Evolutionary conservation across 2,888 invertebrate species (phyloP), one percentile per base, ranked within the genome.

Genomic region (Amaurobius ferox): DNA sequence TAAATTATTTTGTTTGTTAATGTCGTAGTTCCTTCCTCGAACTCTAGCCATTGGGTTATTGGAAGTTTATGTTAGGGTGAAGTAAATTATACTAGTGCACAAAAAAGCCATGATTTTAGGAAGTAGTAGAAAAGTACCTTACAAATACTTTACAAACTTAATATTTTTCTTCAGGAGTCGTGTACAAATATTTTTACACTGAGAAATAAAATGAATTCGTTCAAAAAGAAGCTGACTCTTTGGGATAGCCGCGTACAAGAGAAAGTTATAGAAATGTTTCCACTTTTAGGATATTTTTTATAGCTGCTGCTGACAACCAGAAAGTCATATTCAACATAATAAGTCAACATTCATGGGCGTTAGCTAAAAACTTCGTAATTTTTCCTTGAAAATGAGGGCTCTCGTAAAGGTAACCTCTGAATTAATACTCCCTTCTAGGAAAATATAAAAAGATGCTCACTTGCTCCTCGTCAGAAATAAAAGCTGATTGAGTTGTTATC

Each of bases 401-500:
- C 67, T 11, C 30, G n/a, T 67, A 67, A 67, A 30, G 29, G n/a
- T 67, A 67, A 67, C 5, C 67, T 29, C 7, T 30, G 0, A n/a
- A 67, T 67, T 67, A 67, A 67, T 30, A 67, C 29, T 67, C 30
- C 67, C 7, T 67, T 67, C 1, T n/a, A n/a, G n/a, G n/a, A 67
- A 67, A 35, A 67, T 67, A 23, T 67, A 29, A 67, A 67, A 13
- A 32, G 32, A 67, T 30, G 67, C 23, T 7, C 67, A 67, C 6
- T 67, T 67, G 19, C 29, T 30, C 35, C 32, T 67, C 6, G n/a
- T 32, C 16, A 67, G 0, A 67, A 67, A 30, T 11, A 67, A 67
- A 67, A 67, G n/a, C 67, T 30, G 67, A 67, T 67, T 3, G 30
- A 67, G n/a, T 67, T 67, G 67, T n/a, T n/a, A n/a, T 67, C 67